Evolutionary conservation across 2,888 invertebrate genomes (phyloP), one percentile per base, ranked within the genome.

Genomic region (Oeneis ivallda): DNA sequence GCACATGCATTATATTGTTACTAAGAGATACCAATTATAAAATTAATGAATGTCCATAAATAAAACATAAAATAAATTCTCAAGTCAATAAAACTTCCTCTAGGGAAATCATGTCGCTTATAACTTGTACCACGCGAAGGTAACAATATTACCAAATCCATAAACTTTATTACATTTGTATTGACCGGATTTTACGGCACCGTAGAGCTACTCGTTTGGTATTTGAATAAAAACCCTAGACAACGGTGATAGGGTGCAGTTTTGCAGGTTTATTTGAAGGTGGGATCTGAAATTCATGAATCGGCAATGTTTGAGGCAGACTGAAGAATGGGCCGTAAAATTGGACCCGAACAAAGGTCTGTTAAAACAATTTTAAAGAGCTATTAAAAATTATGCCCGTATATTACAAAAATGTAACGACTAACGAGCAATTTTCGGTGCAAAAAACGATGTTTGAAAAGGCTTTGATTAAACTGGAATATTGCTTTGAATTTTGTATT

Each of bases 121-220:
- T 64, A 49, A 62, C 65, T 64, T 67, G 58, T 41, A 19, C 59
- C 64, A 57, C 45, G 45, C 56, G 61, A 65, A 59, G 59, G 45
- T 32, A 65, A 58, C 64, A 57, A 57, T 70, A 63, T 62, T 54
- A 56, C 60, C 47, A 68, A 68, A 70, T 72, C 71, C 66, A 75
- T 80, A 79, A 80, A 79, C 58, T 81, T 83, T 81, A 84, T 74
- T 79, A 76, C 62, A 56, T 69, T 70, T 68, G 69, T 72, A 74
- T 70, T 66, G 73, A 71, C 64, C 71, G 64, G 62, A 66, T 75
- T 80, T 81, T 82, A 82, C 73, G 75, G 72, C 64, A 52, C 63
- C 64, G 37, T 39, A 49, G 67, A 71, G 72, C 61, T 65, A 67
- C 61, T 13, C 70, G 74, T 70, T 72, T 74, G 79, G 62, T 69